A percentile compares a stretch with the other conserved stretches of the same genome.
These are phyloP conservation scores for Papilio glaucus DNA, from an alignment of 1,140 invertebrate genomes.

Conservation along the genomic window DNA sequence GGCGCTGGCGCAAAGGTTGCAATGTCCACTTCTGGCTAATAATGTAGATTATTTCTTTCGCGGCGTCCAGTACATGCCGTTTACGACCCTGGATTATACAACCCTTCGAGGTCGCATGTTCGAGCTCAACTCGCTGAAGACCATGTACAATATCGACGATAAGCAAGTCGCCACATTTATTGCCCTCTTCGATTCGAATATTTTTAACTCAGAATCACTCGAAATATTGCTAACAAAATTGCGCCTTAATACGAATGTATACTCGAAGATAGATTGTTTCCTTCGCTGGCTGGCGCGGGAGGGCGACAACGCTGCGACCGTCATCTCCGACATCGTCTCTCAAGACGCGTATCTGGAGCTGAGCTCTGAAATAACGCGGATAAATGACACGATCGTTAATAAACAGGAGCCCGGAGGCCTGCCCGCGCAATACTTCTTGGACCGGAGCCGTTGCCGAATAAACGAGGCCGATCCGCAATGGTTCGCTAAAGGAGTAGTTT, in stretches of 20 bases:
- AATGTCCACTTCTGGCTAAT: conserved; percentile 53
- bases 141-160: background rate
- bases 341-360: background rate
- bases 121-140: background rate
- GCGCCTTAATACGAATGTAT: background rate
- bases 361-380: background rate
- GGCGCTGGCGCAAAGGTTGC: conserved; percentile 48
- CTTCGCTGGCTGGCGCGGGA: background rate
- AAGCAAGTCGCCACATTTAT: conserved; percentile 1
- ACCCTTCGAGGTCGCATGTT: background rate
- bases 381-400: background rate
- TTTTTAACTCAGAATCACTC: background rate
- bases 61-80: conserved; percentile 48
- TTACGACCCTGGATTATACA: background rate
- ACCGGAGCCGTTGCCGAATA: background rate
- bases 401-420: background rate
- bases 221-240: conserved; percentile 13
- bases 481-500: conserved; percentile 15
- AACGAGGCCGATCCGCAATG: background rate
- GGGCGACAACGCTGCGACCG: background rate
- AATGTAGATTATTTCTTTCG: conserved; percentile 53
- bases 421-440: conserved; percentile 5
- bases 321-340: background rate
- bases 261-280: conserved; percentile 5
- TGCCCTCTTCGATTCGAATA: background rate